phyloP scores from a whole-genome alignment of 2,888 invertebrate genomes.

The Elegia similella region DNA sequence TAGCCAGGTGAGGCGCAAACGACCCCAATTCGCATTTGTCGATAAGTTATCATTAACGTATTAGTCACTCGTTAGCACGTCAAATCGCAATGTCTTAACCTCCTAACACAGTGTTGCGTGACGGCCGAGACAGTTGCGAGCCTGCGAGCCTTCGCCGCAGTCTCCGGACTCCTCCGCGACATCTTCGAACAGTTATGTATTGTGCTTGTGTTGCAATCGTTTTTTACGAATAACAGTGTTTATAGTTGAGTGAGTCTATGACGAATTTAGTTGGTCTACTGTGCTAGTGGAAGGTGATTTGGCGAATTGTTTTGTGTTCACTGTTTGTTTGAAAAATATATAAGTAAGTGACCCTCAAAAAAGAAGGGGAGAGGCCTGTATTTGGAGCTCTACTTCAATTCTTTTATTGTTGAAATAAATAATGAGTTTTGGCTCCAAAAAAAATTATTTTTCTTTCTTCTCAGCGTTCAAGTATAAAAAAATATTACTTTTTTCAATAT shows the following conservation, averaged over 20 bases:
- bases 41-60: conserved; percentile 23
- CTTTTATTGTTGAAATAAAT: too few species aligned
- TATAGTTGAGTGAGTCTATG: conserved; percentile 37
- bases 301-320: background rate
- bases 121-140: background rate
- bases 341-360: background rate
- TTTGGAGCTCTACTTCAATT: too few species aligned
- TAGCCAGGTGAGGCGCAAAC: conserved; percentile 3
- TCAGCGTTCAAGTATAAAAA: too few species aligned
- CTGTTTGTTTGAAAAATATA: background rate
- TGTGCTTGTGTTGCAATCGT: conserved; percentile 34
- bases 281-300: conserved; percentile 9
- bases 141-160: background rate
- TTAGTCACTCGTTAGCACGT: conserved; percentile 38
- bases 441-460: too few species aligned
- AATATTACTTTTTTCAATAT: too few species aligned
- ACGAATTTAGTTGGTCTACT: conserved; percentile 29
- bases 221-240: conserved; percentile 38
- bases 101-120: conserved; percentile 24
- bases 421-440: too few species aligned
- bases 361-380: too few species aligned
- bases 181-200: conserved; percentile 44
- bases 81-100: conserved; percentile 35
- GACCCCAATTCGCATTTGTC: conserved; percentile 18
- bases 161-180: conserved; percentile 22